phyloP scores from a whole-genome alignment of 2,888 invertebrate genomes.

The Drosophila eohydei region DNA sequence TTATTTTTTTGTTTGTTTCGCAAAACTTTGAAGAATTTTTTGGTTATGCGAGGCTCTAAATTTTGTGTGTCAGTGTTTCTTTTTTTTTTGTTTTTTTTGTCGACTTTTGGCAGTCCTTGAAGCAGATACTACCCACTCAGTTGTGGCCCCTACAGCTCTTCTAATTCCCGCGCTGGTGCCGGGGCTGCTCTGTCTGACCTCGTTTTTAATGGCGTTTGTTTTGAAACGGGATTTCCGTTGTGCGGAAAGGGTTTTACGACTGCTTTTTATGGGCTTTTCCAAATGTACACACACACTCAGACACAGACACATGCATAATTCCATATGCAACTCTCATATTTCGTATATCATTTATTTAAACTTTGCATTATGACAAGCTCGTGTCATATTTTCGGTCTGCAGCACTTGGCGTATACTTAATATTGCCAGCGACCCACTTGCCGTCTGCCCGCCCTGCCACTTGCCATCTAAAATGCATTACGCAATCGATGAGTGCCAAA shows the following conservation, averaged over 20 bases:
- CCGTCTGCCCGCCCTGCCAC: neutral
- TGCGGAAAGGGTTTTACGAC: slow-evolving; percentile 80
- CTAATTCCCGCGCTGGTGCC: slow-evolving; percentile 6
- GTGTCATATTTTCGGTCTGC: slow-evolving; percentile 52
- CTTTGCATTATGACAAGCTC: slow-evolving; percentile 68
- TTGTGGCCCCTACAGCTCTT: neutral
- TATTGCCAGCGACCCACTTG: slow-evolving; percentile 54
- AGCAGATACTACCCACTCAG: slow-evolving; percentile 48
- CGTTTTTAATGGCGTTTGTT: slow-evolving; percentile 80
- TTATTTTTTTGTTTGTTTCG: slow-evolving; percentile 42
- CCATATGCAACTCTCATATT: slow-evolving; percentile 35
- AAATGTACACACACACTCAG: slow-evolving; percentile 38
- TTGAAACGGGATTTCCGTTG: slow-evolving; percentile 80
- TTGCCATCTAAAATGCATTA: slow-evolving; percentile 67
- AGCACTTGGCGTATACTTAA: slow-evolving; percentile 74
- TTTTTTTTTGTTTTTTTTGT: slow-evolving; percentile 16
- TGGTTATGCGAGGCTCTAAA: slow-evolving; percentile 65
- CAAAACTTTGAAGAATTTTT: slow-evolving; percentile 64
- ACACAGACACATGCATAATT: slow-evolving; percentile 25
- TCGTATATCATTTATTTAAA: slow-evolving; percentile 75
- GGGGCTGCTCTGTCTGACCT: slow-evolving; percentile 66
- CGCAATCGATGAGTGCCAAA: slow-evolving; percentile 35
- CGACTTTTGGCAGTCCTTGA: slow-evolving; percentile 73
- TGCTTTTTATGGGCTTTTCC: slow-evolving; percentile 74
- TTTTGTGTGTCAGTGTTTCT: slow-evolving; percentile 39